phyloP scores from a whole-genome alignment of 2,797 vertebrate genomes.

The Mus minutoides region DNA sequence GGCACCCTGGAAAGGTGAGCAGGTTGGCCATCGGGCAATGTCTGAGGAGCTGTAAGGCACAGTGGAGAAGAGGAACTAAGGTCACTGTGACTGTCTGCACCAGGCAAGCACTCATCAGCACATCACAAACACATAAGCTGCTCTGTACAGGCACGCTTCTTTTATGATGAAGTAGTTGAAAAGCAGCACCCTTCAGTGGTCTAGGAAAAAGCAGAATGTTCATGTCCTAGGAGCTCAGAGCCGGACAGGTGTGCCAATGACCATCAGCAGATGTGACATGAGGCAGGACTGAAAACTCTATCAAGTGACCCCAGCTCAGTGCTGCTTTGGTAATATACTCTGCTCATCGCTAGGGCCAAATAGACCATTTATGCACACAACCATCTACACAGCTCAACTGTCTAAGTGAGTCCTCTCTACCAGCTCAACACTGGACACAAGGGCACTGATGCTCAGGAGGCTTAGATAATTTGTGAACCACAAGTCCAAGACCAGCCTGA shows the following conservation, averaged over 20 bases:
- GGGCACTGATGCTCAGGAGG: background rate
- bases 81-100: background rate
- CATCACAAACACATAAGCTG: accelerated
- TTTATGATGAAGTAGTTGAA: accelerated
- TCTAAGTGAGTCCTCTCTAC: background rate
- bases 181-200: accelerated
- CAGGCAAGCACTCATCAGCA: accelerated
- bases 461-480: background rate
- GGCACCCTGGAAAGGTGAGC: constrained; percentile 82
- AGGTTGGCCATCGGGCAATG: constrained; percentile 87
- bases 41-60: constrained; percentile 88
- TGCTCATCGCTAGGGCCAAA: background rate
- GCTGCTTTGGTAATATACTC: background rate
- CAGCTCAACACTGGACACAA: background rate
- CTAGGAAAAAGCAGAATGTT: background rate
- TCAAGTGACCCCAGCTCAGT: accelerated
- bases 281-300: background rate
- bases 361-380: background rate
- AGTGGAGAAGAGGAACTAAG: background rate
- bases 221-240: background rate
- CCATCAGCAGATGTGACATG: accelerated
- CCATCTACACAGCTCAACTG: background rate
- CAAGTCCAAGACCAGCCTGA: background rate
- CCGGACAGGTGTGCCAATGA: background rate
- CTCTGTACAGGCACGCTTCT: accelerated